These are phyloP conservation scores for Tyria jacobaeae DNA, from an alignment of 2,888 invertebrate genomes.

Conservation along the genomic window DNA sequence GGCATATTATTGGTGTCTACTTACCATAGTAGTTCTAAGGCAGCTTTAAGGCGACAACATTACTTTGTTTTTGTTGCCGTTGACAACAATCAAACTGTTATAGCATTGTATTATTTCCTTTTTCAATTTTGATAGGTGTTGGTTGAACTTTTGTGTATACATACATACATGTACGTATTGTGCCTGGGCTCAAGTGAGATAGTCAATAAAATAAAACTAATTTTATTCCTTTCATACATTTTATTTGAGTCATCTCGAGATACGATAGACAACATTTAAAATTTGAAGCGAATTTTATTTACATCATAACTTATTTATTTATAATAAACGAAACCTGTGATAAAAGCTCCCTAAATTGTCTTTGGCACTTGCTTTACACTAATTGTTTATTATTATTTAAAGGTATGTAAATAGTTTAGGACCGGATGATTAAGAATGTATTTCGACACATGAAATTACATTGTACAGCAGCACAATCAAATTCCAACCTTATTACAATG, in stretches of 20 bases:
- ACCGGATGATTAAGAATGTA: constrained; percentile 18
- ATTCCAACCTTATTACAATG: neutral
- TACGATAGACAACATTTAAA: constrained; percentile 75
- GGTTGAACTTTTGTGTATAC: too few relatives aligned
- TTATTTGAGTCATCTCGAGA: constrained; percentile 74
- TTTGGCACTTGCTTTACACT: constrained; percentile 81
- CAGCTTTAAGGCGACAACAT: neutral
- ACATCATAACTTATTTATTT: constrained; percentile 55
- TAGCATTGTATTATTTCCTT: too few relatives aligned
- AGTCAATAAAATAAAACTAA: constrained; percentile 31
- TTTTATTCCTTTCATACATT: constrained; percentile 61
- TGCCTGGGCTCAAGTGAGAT: neutral
- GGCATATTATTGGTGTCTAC: neutral
- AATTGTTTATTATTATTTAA: constrained; percentile 41
- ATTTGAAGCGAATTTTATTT: constrained; percentile 73
- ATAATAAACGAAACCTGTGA: constrained; percentile 62
- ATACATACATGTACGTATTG: too few relatives aligned
- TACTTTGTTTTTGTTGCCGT: too few relatives aligned
- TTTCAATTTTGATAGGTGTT: too few relatives aligned
- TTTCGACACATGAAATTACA: neutral
- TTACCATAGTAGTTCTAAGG: neutral
- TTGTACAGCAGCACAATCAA: neutral
- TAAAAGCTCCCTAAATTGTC: constrained; percentile 81
- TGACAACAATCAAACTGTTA: too few relatives aligned
- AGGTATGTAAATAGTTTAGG: constrained; percentile 21